Conservation (phyloP, 2,888 invertebrate genomes). For the Diplolepis rosae region DNA sequence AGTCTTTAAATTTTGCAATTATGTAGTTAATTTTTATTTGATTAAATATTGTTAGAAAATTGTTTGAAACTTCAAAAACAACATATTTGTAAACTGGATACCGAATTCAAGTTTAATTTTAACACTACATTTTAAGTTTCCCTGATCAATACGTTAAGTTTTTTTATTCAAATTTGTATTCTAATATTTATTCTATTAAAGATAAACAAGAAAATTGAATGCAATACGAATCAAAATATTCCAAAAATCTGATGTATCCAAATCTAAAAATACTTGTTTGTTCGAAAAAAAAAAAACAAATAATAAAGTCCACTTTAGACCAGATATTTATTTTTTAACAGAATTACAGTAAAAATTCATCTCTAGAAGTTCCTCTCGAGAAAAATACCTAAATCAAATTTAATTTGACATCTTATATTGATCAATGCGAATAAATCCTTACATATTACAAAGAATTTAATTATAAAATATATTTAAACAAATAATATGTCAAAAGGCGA, state of each 20-base stretch:
- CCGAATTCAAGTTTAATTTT: too few relatives aligned
- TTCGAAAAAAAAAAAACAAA: neutral
- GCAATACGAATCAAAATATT: too few relatives aligned
- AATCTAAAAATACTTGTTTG: too few relatives aligned
- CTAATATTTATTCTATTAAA: too few relatives aligned
- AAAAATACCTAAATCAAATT: constrained; percentile 11
- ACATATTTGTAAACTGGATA: too few relatives aligned
- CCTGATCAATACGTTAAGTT: too few relatives aligned
- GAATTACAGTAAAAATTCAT: constrained; percentile 23
- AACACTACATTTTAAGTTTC: too few relatives aligned
- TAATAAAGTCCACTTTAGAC: neutral
- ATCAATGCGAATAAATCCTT: neutral
- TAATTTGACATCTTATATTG: neutral
- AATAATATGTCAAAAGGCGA: constrained; percentile 3
- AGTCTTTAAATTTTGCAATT: neutral
- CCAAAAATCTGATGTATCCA: too few relatives aligned
- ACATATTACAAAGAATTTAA: constrained; percentile 7
- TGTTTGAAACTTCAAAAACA: too few relatives aligned
- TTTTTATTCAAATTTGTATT: too few relatives aligned
- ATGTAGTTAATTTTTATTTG: neutral
- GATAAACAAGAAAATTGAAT: too few relatives aligned
- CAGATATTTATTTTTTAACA: constrained; percentile 14
- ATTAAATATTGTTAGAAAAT: neutral
- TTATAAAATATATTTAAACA: neutral
- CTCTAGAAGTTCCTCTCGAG: neutral